phyloP scores from a whole-genome alignment of 2,888 invertebrate genomes.

The Nephrotoma flavescens region DNA sequence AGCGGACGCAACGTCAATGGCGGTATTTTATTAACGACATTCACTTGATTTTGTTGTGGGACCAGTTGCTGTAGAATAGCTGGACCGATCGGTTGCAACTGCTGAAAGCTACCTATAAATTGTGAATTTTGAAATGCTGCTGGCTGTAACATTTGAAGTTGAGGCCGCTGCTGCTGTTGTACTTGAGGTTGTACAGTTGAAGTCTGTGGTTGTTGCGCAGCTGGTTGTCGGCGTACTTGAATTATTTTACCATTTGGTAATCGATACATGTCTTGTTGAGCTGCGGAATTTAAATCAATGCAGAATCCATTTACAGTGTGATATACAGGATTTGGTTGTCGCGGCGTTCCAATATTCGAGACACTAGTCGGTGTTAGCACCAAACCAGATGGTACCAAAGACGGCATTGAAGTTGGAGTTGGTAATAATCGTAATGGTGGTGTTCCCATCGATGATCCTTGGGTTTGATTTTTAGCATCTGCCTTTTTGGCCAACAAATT shows the following conservation, averaged over 20 bases:
- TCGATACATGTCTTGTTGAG: conserved; percentile 30
- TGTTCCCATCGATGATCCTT: neutral
- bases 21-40: conserved; percentile 18
- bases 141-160: neutral
- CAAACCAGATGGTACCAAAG: neutral
- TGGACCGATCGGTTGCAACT: conserved; percentile 17
- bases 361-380: neutral
- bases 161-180: conserved; percentile 8
- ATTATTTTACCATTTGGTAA: conserved; percentile 31
- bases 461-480: neutral
- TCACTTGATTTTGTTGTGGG: conserved; percentile 26
- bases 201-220: neutral
- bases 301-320: conserved; percentile 32
- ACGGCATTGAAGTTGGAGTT: neutral
- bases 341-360: neutral
- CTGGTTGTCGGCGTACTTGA: conserved; percentile 28
- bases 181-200: neutral
- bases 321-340: conserved; percentile 22
- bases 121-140: neutral
- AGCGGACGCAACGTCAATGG: conserved; percentile 18
- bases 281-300: conserved; percentile 31
- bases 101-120: neutral
- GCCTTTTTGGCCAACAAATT: conserved; percentile 15
- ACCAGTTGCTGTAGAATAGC: conserved; percentile 21
- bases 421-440: neutral